These are phyloP conservation scores for Chrysemys picta DNA, from an alignment of 2,113 vertebrate genomes.

Conservation along the genomic window DNA sequence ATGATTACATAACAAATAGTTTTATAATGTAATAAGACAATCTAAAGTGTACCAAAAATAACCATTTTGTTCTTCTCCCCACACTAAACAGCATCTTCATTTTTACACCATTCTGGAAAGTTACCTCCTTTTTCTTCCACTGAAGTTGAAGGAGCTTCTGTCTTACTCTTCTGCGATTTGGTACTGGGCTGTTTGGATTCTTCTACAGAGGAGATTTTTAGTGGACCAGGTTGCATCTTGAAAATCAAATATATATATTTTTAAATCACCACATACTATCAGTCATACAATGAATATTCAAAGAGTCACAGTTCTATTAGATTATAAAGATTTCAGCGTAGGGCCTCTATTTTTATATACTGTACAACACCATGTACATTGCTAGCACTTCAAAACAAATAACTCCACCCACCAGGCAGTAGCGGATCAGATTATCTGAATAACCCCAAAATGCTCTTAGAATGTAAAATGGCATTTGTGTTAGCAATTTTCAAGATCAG, in stretches of 20 bases:
- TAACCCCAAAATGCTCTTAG: neutral
- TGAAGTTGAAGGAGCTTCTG: conserved; percentile 61
- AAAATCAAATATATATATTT: conserved; percentile 8
- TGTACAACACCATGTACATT: neutral
- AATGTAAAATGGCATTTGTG: neutral
- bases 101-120: neutral
- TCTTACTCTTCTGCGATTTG: conserved; percentile 76
- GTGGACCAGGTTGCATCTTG: conserved; percentile 78
- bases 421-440: neutral
- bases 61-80: too few species aligned
- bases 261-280: neutral
- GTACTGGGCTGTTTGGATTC: conserved; percentile 78
- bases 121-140: conserved; percentile 82
- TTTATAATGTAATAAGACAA: neutral
- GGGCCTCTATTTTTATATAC: neutral
- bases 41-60: neutral
- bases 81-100: neutral
- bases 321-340: neutral
- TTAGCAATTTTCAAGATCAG: neutral
- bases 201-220: conserved; percentile 85
- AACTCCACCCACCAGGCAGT: neutral
- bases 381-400: neutral
- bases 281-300: neutral
- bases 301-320: neutral
- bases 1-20: neutral